Evolutionary conservation across 2,797 vertebrate species (phyloP).

Genomic region (Leptatherina wallacei): DNA sequence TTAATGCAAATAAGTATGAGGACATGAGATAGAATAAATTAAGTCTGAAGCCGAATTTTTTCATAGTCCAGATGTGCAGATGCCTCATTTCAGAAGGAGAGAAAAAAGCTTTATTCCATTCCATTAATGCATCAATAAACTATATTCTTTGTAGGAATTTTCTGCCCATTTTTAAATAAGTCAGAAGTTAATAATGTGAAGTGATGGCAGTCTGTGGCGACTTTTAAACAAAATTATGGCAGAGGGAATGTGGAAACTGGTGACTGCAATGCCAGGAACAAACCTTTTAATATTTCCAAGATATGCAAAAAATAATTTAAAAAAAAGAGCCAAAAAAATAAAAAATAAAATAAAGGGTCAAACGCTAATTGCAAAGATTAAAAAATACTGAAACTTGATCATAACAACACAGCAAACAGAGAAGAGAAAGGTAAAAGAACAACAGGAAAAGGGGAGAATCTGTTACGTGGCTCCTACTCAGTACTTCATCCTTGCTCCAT

Average conservation of each 20-base stretch:
- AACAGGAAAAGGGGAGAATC: constrained; percentile 33
- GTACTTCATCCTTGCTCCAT: constrained; percentile 63
- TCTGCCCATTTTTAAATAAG: constrained; percentile 10
- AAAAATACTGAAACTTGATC: no score
- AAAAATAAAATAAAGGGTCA: neutral
- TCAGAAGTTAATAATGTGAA: constrained; percentile 39
- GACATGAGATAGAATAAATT: constrained; percentile 23
- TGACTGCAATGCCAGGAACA: constrained; percentile 44
- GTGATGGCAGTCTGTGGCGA: constrained; percentile 18
- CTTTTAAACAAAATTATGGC: constrained; percentile 52
- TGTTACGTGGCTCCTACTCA: constrained; percentile 41
- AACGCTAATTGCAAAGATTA: neutral
- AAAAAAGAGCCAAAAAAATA: no score
- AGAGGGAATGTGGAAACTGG: constrained; percentile 57
- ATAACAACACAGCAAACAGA: neutral
- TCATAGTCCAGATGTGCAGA: constrained; percentile 38
- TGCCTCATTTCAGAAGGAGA: constrained; percentile 1
- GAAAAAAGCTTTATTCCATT: constrained; percentile 9
- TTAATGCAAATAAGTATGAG: constrained; percentile 14
- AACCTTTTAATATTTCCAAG: constrained; percentile 12
- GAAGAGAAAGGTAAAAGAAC: constrained; percentile 17
- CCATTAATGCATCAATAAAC: constrained; percentile 59
- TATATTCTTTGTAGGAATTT: constrained; percentile 30
- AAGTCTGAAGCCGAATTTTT: neutral
- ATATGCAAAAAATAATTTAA: neutral